A percentile compares a stretch with the other conserved stretches of the same genome.
Conservation (phyloP, 53 echinoderm and acorn worm genomes). For the Antedon mediterranea region DNA sequence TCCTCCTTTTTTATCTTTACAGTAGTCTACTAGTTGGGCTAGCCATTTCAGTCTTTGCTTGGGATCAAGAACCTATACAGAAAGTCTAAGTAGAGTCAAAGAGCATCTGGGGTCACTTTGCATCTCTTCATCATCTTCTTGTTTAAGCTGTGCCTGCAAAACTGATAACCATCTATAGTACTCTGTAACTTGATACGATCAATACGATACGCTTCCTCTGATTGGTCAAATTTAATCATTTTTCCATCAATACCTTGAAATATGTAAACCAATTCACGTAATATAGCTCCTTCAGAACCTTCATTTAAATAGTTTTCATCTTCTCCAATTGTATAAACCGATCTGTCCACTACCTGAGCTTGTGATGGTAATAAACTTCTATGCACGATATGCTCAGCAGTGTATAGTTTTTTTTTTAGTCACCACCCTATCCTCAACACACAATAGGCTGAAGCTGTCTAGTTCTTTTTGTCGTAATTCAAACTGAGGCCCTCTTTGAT, state of each 20-base stretch:
- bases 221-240: constrained; percentile 38
- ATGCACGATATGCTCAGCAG: not conserved
- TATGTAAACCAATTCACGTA: constrained; percentile 83
- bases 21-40: constrained; percentile 84
- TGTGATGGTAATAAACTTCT: not conserved
- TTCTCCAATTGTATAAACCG: not conserved
- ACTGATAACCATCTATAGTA: constrained; percentile 90
- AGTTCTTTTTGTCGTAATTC: too few species aligned
- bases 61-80: constrained; percentile 82
- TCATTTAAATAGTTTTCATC: constrained; percentile 45
- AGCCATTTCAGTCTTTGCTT: constrained; percentile 79
- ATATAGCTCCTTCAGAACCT: constrained; percentile 49
- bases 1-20: constrained; percentile 93
- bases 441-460: too few species aligned
- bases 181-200: constrained; percentile 80
- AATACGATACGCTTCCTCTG: constrained; percentile 67
- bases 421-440: too few species aligned
- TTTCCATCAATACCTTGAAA: constrained; percentile 90
- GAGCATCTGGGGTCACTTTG: constrained; percentile 30
- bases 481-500: too few species aligned
- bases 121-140: constrained; percentile 60
- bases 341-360: not conserved
- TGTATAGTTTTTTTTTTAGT: too few species aligned
- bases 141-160: constrained; percentile 73
- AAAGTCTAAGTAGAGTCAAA: constrained; percentile 69